Base-by-base conservation (phyloP, 1,140 invertebrate species). In the Drosophila ficusphila region DNA sequence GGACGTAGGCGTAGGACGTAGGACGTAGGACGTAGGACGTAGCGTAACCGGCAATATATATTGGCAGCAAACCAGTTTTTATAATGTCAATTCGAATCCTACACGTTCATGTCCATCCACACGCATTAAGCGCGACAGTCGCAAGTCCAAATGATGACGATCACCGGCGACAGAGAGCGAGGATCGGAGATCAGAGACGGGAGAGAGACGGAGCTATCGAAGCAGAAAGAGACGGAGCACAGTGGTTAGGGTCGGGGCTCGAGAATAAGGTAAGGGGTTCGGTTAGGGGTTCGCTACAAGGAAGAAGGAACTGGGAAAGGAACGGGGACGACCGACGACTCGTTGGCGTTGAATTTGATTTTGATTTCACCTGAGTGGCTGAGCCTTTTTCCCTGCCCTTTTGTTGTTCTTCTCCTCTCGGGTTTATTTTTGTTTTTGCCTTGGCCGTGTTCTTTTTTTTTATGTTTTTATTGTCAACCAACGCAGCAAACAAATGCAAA, bases 71-170 rank as follows among this genome's bases (percentile, higher is more conserved):
- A 85, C 81, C 81, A 73, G 81, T 85, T 85, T 86, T 85, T 86
- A 86, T 85, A 85, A 85, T 85, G 81, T 85, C 81, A 85, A 85
- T 85, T 85, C 81, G 81, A 85, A 85, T 85, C 81, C 81, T 85
- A 85, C 81, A 85, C 81, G 77, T 85, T 86, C 78, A 79, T 83
- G 73, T 88, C 82, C 82, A 88, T 88, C 81, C 81, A 86, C 81
- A 86, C 81, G 81, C 81, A 86, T 86, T 86, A 86, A 86, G 81
- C 74, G 81, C 81, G 81, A 88, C 81, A 88, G 81, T 88, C 81
- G 77, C 82, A 88, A 86, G 81, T 88, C 81, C 81, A 83, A 83
- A 85, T 86, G 82, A 83, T 79, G 81, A 79, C 65, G 60, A 86
- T 51, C 60, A 34, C 14, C 44, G 52, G 60, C 58, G 41, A 34